A percentile compares a stretch with the other conserved stretches of the same genome.
phyloP scores from a whole-genome alignment of 2,797 vertebrate species.

The Enteromius paludinosus region DNA sequence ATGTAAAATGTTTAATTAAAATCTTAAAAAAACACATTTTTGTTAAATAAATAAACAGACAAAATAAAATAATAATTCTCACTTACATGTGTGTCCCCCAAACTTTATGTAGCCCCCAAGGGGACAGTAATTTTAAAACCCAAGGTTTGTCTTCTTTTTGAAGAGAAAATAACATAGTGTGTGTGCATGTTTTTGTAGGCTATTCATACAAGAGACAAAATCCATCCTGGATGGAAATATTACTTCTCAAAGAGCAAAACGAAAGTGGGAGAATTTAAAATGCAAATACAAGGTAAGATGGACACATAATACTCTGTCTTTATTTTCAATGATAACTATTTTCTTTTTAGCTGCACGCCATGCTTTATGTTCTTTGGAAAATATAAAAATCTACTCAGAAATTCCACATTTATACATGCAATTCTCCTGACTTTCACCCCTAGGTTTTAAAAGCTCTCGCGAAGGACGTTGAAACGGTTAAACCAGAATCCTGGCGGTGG shows the following conservation, averaged over 20 bases:
- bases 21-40: background rate
- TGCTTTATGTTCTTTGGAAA: background rate
- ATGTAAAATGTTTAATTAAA: background rate
- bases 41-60: background rate
- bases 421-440: background rate
- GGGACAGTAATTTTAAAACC: background rate
- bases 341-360: background rate
- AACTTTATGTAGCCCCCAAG: background rate
- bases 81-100: background rate
- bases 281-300: slow-evolving; percentile 43
- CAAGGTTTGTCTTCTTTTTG: background rate
- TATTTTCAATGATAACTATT: background rate
- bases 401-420: background rate
- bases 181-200: slow-evolving; percentile 13
- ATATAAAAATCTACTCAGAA: background rate
- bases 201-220: slow-evolving; percentile 23
- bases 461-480: slow-evolving; percentile 33
- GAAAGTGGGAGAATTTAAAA: slow-evolving; percentile 47
- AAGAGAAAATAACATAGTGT: background rate
- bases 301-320: background rate
- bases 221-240: slow-evolving; percentile 22
- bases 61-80: background rate
- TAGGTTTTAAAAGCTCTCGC: slow-evolving; percentile 44
- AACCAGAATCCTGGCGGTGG: slow-evolving; percentile 74
- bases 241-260: slow-evolving; percentile 38